phyloP scores from a whole-genome alignment of 2,113 vertebrate species.

The Chaetodon auriga region DNA sequence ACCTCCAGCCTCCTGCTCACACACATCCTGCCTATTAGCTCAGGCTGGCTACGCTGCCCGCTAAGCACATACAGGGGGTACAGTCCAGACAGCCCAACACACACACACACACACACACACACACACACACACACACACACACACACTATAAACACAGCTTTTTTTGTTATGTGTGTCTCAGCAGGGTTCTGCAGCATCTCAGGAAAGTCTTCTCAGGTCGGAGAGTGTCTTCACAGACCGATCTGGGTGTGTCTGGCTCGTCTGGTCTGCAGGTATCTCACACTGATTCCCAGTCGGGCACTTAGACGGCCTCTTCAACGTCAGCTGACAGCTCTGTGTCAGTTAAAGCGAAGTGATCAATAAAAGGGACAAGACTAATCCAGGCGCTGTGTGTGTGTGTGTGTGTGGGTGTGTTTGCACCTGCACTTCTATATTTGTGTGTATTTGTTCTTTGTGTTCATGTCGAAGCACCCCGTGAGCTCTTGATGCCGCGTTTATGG shows the following conservation, averaged over 20 bases:
- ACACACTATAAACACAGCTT: neutral
- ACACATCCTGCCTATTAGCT: constrained; percentile 64
- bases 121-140: constrained; percentile 17
- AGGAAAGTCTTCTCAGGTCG: constrained; percentile 36
- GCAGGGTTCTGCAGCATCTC: constrained; percentile 34
- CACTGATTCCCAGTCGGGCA: constrained; percentile 40
- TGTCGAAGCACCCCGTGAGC: neutral
- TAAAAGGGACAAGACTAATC: constrained; percentile 15
- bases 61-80: constrained; percentile 48
- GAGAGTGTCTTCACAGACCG: constrained; percentile 15
- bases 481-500: too few relatives aligned
- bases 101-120: constrained; percentile 26
- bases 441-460: neutral
- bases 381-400: neutral
- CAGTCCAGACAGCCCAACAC: constrained; percentile 32
- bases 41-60: constrained; percentile 49
- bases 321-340: constrained; percentile 55
- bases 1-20: constrained; percentile 55
- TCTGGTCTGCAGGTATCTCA: constrained; percentile 44
- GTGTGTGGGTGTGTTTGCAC: neutral
- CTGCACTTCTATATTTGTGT: neutral
- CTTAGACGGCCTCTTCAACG: constrained; percentile 23
- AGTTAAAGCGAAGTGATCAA: constrained; percentile 37
- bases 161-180: constrained; percentile 25
- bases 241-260: neutral